These are phyloP conservation scores for Callaeas wilsoni DNA, from an alignment of 2,113 vertebrate genomes.

Conservation along the genomic window DNA sequence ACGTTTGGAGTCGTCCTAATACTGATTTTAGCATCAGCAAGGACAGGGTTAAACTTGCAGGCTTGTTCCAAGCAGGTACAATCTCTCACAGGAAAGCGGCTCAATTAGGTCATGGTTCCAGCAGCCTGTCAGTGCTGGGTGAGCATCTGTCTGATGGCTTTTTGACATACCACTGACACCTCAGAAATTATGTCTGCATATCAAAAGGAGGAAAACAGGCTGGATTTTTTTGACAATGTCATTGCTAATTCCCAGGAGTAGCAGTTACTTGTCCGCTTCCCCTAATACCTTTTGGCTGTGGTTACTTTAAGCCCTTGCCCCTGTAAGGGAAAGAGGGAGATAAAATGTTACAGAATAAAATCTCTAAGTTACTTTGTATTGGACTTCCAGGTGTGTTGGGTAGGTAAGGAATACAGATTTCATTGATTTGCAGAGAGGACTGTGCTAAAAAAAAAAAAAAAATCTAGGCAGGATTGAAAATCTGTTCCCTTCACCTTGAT, in stretches of 20 bases:
- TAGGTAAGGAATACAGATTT: not conserved
- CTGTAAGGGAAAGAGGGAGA: not conserved
- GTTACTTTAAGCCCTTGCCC: not conserved
- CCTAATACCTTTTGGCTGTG: not conserved
- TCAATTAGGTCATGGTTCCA: not conserved
- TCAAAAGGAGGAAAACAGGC: not conserved
- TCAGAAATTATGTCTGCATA: not conserved
- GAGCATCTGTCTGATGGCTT: not conserved
- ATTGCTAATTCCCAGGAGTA: not conserved
- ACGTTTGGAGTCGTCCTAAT: fast-evolving
- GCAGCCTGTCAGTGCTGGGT: not conserved
- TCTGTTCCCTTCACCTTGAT: not conserved
- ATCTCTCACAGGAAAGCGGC: not conserved
- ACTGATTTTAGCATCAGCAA: not conserved
- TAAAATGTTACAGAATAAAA: not conserved
- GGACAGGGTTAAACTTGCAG: not conserved
- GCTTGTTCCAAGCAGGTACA: not conserved
- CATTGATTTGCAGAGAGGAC: not conserved
- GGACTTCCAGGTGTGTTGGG: not conserved
- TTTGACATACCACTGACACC: not conserved
- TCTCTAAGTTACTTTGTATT: not conserved
- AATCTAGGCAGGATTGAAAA: not conserved
- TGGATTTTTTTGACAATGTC: not conserved
- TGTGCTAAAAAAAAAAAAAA: not conserved
- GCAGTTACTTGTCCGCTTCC: not conserved